These are phyloP conservation scores for Drosophila gunungcola DNA, from an alignment of 1,140 invertebrate genomes.

Conservation along the genomic window DNA sequence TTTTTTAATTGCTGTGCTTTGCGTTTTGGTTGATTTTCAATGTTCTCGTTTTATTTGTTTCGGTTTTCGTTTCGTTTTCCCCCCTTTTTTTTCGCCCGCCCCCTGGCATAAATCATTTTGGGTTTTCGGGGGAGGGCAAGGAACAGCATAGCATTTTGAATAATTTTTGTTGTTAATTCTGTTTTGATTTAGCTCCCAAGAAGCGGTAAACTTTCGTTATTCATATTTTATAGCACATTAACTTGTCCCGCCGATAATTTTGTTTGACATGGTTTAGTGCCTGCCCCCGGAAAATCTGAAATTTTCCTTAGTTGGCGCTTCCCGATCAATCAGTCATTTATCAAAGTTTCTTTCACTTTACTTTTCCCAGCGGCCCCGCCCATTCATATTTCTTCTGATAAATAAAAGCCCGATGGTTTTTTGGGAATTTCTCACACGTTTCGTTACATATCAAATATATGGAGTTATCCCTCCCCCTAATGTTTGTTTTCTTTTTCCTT, in stretches of 20 bases:
- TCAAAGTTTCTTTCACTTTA: constrained; percentile 54
- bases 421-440: constrained; percentile 75
- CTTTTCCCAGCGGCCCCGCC: constrained; percentile 32
- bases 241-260: constrained; percentile 67
- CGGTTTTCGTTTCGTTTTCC: constrained; percentile 22
- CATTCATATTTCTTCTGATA: constrained; percentile 43
- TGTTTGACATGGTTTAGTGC: constrained; percentile 49
- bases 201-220: constrained; percentile 30
- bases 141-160: constrained; percentile 47
- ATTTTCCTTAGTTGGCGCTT: constrained; percentile 33
- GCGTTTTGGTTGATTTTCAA: constrained; percentile 58
- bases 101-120: constrained; percentile 74
- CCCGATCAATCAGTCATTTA: constrained; percentile 74
- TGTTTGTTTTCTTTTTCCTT: constrained; percentile 23
- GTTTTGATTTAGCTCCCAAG: constrained; percentile 58
- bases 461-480: not conserved
- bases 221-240: constrained; percentile 61
- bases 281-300: constrained; percentile 31
- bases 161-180: constrained; percentile 58
- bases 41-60: constrained; percentile 54
- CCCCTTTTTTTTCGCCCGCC: constrained; percentile 44
- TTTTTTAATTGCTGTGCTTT: constrained; percentile 73
- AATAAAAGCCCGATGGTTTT: constrained; percentile 45
- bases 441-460: constrained; percentile 61
- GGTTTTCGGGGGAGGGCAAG: constrained; percentile 17